phyloP scores from a whole-genome alignment of 2,888 invertebrate species.

The Lepetodrilus schrolli region DNA sequence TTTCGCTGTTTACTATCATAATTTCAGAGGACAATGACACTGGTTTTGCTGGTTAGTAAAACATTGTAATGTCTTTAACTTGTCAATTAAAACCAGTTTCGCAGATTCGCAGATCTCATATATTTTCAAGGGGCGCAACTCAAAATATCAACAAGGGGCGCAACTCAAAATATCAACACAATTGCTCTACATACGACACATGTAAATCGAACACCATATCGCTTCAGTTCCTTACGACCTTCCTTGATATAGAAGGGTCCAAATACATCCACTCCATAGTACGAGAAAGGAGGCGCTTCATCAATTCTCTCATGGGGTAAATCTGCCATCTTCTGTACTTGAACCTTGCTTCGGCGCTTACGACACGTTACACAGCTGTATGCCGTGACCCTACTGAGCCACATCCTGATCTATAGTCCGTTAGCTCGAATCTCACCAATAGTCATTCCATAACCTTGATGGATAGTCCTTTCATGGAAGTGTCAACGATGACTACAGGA shows the following conservation, averaged over 20 bases:
- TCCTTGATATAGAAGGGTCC: background rate
- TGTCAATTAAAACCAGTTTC: too few species aligned
- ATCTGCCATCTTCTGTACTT: background rate
- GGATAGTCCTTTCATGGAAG: background rate
- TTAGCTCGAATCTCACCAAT: background rate
- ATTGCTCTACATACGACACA: background rate
- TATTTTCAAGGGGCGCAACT: too few species aligned
- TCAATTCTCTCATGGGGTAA: background rate
- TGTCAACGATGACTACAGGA: slow-evolving; percentile 40
- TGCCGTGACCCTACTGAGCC: background rate
- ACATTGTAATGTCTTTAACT: too few species aligned
- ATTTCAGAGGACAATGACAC: too few species aligned
- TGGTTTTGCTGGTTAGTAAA: too few species aligned
- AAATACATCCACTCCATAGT: background rate
- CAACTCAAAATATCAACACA: too few species aligned
- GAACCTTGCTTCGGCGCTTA: background rate
- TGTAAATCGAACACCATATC: background rate
- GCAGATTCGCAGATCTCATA: too few species aligned
- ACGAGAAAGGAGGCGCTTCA: background rate
- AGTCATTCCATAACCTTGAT: background rate
- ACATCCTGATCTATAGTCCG: background rate
- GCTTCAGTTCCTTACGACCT: background rate
- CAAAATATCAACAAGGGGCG: too few species aligned
- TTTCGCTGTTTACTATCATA: too few species aligned
- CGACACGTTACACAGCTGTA: background rate